These are phyloP conservation scores for Sitobion miscanthi DNA, from an alignment of 1,140 invertebrate genomes.

Conservation along the genomic window DNA sequence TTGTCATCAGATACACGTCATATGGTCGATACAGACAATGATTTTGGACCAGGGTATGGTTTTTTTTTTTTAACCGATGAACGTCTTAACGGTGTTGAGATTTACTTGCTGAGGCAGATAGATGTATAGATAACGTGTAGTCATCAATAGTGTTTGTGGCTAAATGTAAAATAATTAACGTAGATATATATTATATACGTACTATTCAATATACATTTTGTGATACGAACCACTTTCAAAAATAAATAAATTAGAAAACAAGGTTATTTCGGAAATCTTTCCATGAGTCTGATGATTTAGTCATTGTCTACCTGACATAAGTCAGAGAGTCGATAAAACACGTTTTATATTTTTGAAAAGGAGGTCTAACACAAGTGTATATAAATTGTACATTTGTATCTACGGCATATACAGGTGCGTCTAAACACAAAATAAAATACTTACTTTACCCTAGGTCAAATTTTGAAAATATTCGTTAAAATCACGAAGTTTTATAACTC, in stretches of 20 bases:
- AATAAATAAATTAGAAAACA: constrained; percentile 7
- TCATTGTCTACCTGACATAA: neutral
- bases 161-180: neutral
- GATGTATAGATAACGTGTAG: neutral
- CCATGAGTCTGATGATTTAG: neutral
- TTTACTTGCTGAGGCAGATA: neutral
- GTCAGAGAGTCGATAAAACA: neutral
- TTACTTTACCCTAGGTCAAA: neutral
- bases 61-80: neutral
- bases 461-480: neutral
- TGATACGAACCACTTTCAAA: neutral
- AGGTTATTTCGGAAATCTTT: neutral
- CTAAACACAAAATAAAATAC: too few relatives aligned
- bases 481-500: neutral
- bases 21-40: neutral
- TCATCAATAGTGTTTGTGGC: neutral
- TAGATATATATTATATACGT: too few relatives aligned
- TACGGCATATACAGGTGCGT: neutral
- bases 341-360: neutral
- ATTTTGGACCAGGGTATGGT: neutral
- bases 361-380: neutral
- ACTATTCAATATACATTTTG: neutral
- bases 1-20: neutral
- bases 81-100: neutral
- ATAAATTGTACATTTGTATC: neutral